phyloP scores from a whole-genome alignment of 2,888 invertebrate genomes.

The Micoletzkya japonica region DNA sequence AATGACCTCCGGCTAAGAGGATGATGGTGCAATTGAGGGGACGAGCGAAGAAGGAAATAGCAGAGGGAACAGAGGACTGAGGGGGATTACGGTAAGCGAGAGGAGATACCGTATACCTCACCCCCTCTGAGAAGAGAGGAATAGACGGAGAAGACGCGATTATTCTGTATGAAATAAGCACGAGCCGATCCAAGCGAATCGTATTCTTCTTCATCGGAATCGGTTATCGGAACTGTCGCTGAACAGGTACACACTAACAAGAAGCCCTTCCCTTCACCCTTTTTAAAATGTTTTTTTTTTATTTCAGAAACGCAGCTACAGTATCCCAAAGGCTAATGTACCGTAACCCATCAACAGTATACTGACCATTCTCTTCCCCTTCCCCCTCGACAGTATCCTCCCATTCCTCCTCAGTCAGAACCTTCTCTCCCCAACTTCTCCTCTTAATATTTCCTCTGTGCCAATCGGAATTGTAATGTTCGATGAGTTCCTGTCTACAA shows the following conservation, averaged over 20 bases:
- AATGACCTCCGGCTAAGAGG: conserved; percentile 84
- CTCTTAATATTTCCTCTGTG: conserved; percentile 17
- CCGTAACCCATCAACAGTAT: not conserved
- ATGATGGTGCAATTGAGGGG: conserved; percentile 70
- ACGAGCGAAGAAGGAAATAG: conserved; percentile 34
- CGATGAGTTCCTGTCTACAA: conserved; percentile 4
- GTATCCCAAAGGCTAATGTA: conserved; percentile 11
- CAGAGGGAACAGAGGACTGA: conserved; percentile 14
- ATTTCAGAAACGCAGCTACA: not conserved
- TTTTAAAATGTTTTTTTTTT: too few species aligned
- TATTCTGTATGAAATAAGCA: conserved; percentile 38
- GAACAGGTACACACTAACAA: not conserved
- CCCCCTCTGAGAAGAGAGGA: conserved; percentile 17
- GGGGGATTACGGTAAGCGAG: not conserved
- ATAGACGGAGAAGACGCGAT: conserved; percentile 38
- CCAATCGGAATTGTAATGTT: conserved; percentile 25
- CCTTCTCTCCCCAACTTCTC: conserved; percentile 24
- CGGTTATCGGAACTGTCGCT: not conserved
- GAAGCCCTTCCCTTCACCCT: too few species aligned
- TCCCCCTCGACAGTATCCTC: conserved; percentile 32
- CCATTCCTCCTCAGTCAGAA: conserved; percentile 41
- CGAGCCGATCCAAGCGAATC: conserved; percentile 29
- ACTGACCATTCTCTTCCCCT: conserved; percentile 10
- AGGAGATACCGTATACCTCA: conserved; percentile 18
- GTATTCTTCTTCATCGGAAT: not conserved